Evolutionary conservation across 1,140 invertebrate genomes (phyloP), one percentile per base, ranked within the genome.

Genomic region (Amyelois transitella): DNA sequence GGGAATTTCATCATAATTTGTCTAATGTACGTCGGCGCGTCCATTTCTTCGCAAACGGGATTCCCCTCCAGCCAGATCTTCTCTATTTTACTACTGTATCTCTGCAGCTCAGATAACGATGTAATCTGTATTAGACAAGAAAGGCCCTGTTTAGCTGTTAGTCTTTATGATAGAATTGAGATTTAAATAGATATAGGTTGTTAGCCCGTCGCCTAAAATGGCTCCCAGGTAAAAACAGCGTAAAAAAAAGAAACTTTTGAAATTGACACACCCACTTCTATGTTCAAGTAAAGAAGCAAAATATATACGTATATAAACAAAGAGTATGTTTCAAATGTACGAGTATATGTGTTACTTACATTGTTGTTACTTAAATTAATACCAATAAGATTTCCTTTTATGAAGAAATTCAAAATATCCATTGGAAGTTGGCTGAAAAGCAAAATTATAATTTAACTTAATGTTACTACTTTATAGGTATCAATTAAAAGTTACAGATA

Each of bases 371-470:
- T 84, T 20, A 86, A 62, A 61, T 86, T 74, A 4, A 86, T 67
- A n/a, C 69, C 70, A 38, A 70, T 69, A 6, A 86, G 64, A 28
- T 77, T 66, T 21, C 78, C 81, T 66, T 81, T 86, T 10, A 81
- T 83, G 28, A 86, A 86, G 56, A 85, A 86, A 61, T 85, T 86
- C 28, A 86, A 64, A 51, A 86, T 72, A 5, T 81, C 75, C 18
- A 68, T 50, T 57, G 83, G 83, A 3, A 78, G 51, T 60, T 75
- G 60, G 45, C 83, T 86, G 66, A 66, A 84, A 83, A 55, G 12
- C 20, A 18, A 66, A 55, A 48, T 47, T 12, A 61, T 6, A 38
- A 18, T 45, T 51, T 32, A 38, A 38, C 22, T 5, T 8, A 24
- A 8, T n/a, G n/a, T n/a, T n/a, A 24, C 8, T 24, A 5, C 22